A percentile compares a stretch with the other conserved stretches of the same genome.
Conservation (phyloP, 2,888 invertebrate genomes). For the Thera britannica region DNA sequence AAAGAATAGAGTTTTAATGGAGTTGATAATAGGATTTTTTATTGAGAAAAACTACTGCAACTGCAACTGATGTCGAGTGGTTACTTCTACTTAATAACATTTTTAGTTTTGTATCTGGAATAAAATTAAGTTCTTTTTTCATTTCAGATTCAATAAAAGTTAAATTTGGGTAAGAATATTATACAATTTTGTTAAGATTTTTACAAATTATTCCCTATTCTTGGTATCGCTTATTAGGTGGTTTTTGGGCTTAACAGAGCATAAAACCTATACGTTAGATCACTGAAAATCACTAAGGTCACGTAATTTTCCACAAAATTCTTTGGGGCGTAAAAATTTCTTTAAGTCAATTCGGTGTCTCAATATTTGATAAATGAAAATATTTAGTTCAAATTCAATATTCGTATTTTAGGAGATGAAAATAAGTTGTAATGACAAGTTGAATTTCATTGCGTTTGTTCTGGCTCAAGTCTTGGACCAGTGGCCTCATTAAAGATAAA, state of each 20-base stretch:
- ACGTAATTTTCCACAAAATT: conserved; percentile 5
- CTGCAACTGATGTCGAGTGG: too few species aligned
- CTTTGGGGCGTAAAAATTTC: conserved; percentile 11
- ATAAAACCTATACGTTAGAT: conserved; percentile 2
- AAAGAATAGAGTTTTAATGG: too few species aligned
- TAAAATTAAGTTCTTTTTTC: too few species aligned
- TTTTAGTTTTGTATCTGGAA: too few species aligned
- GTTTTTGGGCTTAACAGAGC: not conserved
- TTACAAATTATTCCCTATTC: not conserved
- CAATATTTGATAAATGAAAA: conserved; percentile 12
- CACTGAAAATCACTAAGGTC: conserved; percentile 11
- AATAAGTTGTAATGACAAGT: not conserved
- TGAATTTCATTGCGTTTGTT: too few species aligned
- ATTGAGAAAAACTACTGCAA: too few species aligned
- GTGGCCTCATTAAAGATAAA: too few species aligned
- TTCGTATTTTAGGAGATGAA: not conserved
- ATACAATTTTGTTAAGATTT: not conserved
- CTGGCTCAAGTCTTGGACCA: too few species aligned
- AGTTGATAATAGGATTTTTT: too few species aligned
- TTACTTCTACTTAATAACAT: too few species aligned
- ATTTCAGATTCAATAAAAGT: too few species aligned
- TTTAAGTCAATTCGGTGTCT: not conserved
- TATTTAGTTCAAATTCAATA: not conserved
- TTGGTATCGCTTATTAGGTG: not conserved
- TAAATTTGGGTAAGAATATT: not conserved